Percentiles rank a stretch among this genome's conserved stretches.
Conservation (phyloP, 2,797 vertebrate genomes). For the Gallinago nigripennis region DNA sequence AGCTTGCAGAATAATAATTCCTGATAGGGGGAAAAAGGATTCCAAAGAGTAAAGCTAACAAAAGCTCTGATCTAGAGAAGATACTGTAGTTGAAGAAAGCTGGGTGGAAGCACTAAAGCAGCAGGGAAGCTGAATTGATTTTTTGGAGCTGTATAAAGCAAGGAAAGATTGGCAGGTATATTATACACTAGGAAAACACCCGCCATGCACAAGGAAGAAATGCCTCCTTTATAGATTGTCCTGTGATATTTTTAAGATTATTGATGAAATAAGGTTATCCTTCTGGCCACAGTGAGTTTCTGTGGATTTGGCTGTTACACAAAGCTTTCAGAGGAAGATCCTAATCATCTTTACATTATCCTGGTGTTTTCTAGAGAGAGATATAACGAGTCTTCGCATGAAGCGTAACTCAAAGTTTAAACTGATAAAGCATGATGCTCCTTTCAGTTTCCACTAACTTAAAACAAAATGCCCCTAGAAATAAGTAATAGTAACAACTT, state of each 20-base stretch:
- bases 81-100: slow-evolving; percentile 21
- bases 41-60: slow-evolving; percentile 60
- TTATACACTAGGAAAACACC: not conserved
- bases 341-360: not conserved
- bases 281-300: not conserved
- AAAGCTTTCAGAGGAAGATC: slow-evolving; percentile 48
- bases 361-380: not conserved
- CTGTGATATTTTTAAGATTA: slow-evolving; percentile 43
- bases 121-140: slow-evolving; percentile 52
- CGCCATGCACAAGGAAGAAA: slow-evolving; percentile 43
- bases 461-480: not conserved
- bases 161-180: slow-evolving; percentile 58
- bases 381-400: slow-evolving; percentile 25
- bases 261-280: slow-evolving; percentile 28
- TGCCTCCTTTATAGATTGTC: slow-evolving; percentile 9
- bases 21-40: not conserved
- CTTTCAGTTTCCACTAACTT: slow-evolving; percentile 45
- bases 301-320: not conserved
- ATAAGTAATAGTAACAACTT: not conserved
- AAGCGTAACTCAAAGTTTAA: slow-evolving; percentile 48
- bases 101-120: slow-evolving; percentile 60
- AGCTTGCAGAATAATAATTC: slow-evolving; percentile 57
- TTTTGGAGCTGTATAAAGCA: slow-evolving; percentile 23
- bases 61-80: slow-evolving; percentile 58
- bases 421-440: slow-evolving; percentile 8